These are phyloP conservation scores for Proctacanthus coquilletti DNA, from an alignment of 1,140 invertebrate species.

Conservation along the genomic window DNA sequence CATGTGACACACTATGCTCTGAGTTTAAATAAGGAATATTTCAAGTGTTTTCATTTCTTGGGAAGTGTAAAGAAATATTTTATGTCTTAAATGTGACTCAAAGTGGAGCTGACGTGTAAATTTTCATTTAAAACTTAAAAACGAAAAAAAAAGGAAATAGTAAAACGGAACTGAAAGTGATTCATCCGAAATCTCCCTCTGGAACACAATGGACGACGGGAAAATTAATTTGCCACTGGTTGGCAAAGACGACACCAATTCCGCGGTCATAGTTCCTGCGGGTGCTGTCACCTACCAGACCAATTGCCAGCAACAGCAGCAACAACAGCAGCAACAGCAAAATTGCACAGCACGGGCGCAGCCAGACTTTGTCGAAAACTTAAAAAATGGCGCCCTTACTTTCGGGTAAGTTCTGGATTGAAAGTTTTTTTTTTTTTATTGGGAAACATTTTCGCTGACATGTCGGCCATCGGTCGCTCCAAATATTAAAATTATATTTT, in stretches of 20 bases:
- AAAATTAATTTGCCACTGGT: background rate
- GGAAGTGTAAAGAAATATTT: too few species aligned
- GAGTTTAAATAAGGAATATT: too few species aligned
- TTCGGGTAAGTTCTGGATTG: conserved; percentile 8
- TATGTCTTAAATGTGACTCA: too few species aligned
- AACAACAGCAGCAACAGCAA: conserved; percentile 4
- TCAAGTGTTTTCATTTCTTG: too few species aligned
- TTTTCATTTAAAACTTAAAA: background rate
- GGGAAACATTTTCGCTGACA: conserved; percentile 43
- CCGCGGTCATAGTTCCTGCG: background rate
- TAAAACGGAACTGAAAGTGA: background rate
- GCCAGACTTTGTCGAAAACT: conserved; percentile 8
- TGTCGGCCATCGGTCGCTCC: too few species aligned
- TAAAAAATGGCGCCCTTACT: conserved; percentile 7
- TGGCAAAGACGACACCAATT: background rate
- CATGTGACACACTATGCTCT: too few species aligned
- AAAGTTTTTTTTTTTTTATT: conserved; percentile 8
- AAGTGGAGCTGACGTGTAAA: too few species aligned
- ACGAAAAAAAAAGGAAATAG: conserved; percentile 1
- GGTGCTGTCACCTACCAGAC: background rate
- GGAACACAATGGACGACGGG: background rate
- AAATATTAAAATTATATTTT: too few species aligned
- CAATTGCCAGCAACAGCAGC: conserved; percentile 2
- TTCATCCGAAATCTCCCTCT: background rate
- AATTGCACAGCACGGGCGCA: conserved; percentile 3